A percentile compares a stretch with the other conserved stretches of the same genome.
Evolutionary conservation across 2,113 vertebrate genomes (phyloP).

Genomic region (Neofelis nebulosa): DNA sequence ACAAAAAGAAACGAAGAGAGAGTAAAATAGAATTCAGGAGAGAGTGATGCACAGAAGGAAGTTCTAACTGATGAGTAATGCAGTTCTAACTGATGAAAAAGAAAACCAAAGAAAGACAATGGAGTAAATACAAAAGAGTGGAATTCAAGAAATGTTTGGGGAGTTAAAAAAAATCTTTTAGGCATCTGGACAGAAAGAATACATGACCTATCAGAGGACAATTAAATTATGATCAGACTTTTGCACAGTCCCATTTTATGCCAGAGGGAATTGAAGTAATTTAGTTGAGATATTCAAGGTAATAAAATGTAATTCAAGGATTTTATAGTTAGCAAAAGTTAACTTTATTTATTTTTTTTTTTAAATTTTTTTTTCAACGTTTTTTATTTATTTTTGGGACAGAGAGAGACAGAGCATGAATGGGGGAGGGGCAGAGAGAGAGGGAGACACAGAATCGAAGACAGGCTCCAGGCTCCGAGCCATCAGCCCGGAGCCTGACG

Average conservation of each 20-base stretch:
- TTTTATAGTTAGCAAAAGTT: neutral
- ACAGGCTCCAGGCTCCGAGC: too few species aligned
- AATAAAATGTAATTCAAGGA: neutral
- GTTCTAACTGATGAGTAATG: neutral
- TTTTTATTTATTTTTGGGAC: too few species aligned
- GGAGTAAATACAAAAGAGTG: neutral
- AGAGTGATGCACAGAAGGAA: neutral
- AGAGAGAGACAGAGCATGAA: too few species aligned
- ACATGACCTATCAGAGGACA: neutral
- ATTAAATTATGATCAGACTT: neutral
- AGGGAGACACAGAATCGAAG: too few species aligned
- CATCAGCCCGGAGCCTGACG: too few species aligned
- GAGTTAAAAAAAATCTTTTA: neutral
- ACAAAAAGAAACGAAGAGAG: neutral
- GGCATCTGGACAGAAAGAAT: neutral
- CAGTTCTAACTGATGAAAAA: neutral
- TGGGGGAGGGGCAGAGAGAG: too few species aligned
- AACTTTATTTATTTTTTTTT: too few species aligned
- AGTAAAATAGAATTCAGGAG: neutral
- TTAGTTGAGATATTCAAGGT: neutral
- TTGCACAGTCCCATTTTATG: neutral
- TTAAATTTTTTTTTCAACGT: too few species aligned
- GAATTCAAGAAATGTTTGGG: neutral
- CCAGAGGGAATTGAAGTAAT: neutral
- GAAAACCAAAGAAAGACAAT: neutral